phyloP scores from a whole-genome alignment of 35 echinoderm and acorn worm genomes.

The Strongylocentrotus purpuratus region DNA sequence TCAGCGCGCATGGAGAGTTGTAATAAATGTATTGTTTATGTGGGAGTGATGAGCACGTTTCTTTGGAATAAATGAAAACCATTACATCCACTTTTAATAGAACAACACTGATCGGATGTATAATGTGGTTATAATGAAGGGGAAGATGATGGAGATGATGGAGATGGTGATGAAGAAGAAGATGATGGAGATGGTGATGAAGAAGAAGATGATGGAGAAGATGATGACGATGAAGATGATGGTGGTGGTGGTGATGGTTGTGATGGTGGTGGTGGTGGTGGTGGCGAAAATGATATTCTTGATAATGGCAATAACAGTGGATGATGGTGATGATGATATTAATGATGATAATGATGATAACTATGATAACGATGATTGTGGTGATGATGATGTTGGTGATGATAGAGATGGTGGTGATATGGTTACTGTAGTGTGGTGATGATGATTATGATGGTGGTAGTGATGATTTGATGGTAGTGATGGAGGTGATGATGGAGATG shows the following conservation, averaged over 20 bases:
- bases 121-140: no score
- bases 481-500: no score
- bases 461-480: no score
- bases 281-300: background rate
- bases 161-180: background rate
- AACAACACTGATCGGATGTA: no score
- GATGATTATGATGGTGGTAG: background rate
- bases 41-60: background rate
- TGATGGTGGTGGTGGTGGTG: background rate
- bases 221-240: background rate
- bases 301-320: background rate
- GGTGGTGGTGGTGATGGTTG: background rate
- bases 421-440: no score
- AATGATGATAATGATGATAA: background rate
- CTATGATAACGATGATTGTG: background rate
- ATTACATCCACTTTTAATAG: no score
- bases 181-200: background rate
- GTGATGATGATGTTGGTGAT: background rate
- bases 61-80: no score
- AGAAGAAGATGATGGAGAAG: background rate
- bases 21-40: background rate
- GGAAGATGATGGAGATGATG: background rate
- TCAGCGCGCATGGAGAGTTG: background rate
- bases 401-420: background rate
- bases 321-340: background rate